Evolutionary conservation across 2,113 vertebrate genomes (phyloP).

Genomic region (human (Homo sapiens)): DNA sequence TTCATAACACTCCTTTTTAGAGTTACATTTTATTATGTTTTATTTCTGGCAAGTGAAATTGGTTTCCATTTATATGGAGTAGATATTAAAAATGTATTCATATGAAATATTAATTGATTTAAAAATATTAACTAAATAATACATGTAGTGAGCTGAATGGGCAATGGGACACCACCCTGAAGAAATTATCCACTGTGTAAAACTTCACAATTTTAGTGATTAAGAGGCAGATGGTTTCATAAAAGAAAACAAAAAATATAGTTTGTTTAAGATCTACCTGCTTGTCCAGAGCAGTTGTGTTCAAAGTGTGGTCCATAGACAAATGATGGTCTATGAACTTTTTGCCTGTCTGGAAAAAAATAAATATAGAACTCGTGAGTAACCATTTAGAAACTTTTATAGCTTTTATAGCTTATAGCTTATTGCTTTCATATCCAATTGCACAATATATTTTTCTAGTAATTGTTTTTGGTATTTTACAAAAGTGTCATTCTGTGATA

Average conservation of each 20-base stretch:
- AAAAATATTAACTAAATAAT: not conserved
- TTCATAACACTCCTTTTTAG: not conserved
- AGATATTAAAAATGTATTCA: not conserved
- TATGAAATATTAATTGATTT: not conserved
- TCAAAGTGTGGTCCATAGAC: not conserved
- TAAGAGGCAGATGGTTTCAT: not conserved
- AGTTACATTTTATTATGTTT: not conserved
- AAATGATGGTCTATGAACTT: not conserved
- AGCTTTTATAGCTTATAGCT: not conserved
- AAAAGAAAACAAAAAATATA: not conserved
- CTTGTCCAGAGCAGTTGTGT: not conserved
- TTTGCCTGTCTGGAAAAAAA: not conserved
- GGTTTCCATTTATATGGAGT: not conserved
- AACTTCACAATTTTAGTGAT: not conserved
- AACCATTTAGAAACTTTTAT: not conserved
- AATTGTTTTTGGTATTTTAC: constrained; percentile 5
- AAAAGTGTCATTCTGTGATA: not conserved
- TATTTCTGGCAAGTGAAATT: constrained; percentile 27
- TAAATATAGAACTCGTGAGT: not conserved
- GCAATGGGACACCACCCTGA: not conserved
- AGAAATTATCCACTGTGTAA: not conserved
- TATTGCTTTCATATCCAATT: not conserved
- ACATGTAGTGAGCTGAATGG: not conserved
- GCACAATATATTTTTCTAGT: not conserved
- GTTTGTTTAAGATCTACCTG: not conserved